phyloP scores from a whole-genome alignment of 2,113 vertebrate genomes.

The Thryonomys swinderianus region DNA sequence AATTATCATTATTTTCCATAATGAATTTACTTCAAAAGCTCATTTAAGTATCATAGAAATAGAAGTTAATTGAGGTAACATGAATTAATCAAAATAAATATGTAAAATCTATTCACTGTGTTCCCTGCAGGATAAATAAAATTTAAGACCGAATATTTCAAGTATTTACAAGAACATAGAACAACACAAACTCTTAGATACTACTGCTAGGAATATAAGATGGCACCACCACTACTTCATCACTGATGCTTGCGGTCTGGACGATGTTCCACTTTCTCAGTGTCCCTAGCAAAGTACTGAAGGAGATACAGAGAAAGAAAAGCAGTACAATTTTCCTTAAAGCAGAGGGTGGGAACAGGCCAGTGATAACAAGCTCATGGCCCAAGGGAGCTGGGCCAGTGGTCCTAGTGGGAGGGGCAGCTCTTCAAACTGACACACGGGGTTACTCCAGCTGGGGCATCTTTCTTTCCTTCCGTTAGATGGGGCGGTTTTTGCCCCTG shows the following conservation, averaged over 20 bases:
- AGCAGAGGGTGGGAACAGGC: background rate
- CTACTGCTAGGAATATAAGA: background rate
- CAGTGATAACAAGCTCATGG: background rate
- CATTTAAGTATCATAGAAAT: background rate
- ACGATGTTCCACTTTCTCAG: background rate
- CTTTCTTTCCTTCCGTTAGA: background rate
- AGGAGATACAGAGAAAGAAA: background rate
- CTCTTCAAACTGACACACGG: background rate
- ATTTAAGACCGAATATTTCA: background rate
- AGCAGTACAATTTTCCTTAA: background rate
- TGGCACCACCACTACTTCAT: background rate
- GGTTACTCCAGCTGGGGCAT: background rate
- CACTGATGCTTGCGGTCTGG: background rate
- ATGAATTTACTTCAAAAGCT: background rate
- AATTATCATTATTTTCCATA: background rate
- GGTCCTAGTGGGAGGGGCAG: background rate
- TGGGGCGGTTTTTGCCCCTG: background rate
- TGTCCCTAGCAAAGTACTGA: background rate
- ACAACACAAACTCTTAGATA: background rate
- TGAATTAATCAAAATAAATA: constrained; percentile 26
- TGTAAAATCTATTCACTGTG: background rate
- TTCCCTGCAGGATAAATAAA: background rate
- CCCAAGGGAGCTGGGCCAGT: background rate
- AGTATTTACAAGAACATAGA: background rate
- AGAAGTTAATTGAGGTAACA: background rate